Evolutionary conservation across 2,797 vertebrate genomes (phyloP).

Genomic region (Pantherophis alleghaniensis): DNA sequence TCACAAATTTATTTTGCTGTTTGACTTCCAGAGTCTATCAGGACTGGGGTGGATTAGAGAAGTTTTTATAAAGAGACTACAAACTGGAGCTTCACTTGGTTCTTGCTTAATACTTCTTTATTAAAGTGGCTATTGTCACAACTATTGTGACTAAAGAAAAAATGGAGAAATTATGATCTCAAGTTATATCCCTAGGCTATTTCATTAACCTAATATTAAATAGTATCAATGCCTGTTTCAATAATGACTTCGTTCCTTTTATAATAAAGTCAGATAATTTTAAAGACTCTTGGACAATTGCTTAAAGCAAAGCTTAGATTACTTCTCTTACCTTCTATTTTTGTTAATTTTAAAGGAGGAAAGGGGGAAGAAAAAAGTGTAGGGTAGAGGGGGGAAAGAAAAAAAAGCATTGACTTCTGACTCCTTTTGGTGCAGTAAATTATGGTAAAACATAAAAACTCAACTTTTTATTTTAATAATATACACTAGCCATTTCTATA

Average conservation of each 20-base stretch:
- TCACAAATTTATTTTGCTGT: not conserved
- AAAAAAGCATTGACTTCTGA: not conserved
- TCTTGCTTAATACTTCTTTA: not conserved
- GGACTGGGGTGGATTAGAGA: not conserved
- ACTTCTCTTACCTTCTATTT: not conserved
- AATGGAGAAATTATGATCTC: not conserved
- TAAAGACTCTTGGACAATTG: not conserved
- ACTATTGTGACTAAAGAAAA: not conserved
- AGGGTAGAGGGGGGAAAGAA: too few relatives aligned
- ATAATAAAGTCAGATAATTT: not conserved
- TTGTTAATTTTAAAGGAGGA: not conserved
- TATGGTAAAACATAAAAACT: not conserved
- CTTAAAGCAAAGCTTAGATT: not conserved
- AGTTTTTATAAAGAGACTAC: not conserved
- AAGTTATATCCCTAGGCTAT: not conserved
- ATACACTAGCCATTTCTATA: not conserved
- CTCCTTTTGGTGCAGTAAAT: not conserved
- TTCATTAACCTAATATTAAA: not conserved
- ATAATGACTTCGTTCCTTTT: not conserved
- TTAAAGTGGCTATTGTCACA: not conserved
- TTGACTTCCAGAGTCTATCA: not conserved
- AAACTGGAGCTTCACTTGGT: not conserved
- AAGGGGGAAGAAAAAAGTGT: not conserved
- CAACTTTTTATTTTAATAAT: not conserved
- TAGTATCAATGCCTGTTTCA: not conserved